These are phyloP conservation scores for Brevimyrus niger DNA, from an alignment of 2,113 vertebrate species.

Conservation along the genomic window DNA sequence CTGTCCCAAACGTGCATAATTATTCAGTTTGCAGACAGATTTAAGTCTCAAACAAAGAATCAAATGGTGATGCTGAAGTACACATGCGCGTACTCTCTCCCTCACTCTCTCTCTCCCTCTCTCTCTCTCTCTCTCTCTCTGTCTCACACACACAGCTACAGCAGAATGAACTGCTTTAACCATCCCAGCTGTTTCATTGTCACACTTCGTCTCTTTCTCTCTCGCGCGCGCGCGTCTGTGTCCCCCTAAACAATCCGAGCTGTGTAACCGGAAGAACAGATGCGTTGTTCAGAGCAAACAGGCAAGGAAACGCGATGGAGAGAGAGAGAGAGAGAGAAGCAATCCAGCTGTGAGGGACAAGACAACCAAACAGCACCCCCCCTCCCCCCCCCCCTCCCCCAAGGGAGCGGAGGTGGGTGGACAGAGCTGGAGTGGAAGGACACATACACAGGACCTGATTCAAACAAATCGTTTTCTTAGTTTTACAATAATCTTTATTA, in stretches of 20 bases:
- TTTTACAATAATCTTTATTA: background rate
- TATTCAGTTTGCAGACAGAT: background rate
- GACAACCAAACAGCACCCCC: slow-evolving; percentile 70
- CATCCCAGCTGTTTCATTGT: slow-evolving; percentile 70
- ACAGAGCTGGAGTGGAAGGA: slow-evolving; percentile 25
- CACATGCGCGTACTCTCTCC: background rate
- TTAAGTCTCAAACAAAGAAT: background rate
- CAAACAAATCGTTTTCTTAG: background rate
- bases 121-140: background rate
- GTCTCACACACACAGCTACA: slow-evolving; percentile 29
- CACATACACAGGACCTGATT: background rate
- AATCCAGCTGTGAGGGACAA: slow-evolving; percentile 69
- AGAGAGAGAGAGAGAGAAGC: slow-evolving; percentile 48
- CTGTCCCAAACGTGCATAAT: background rate
- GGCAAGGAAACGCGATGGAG: slow-evolving; percentile 41
- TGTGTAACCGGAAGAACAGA: slow-evolving; percentile 62
- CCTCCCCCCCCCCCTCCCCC: too few species aligned
- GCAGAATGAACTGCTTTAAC: slow-evolving; percentile 60
- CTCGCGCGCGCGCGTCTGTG: slow-evolving; percentile 28
- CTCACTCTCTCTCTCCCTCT: background rate
- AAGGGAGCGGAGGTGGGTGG: slow-evolving; percentile 26
- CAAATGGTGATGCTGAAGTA: background rate
- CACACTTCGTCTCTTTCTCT: slow-evolving; percentile 50
- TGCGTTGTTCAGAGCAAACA: slow-evolving; percentile 63
- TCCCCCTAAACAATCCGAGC: slow-evolving; percentile 64